Percentiles rank a stretch among this genome's conserved stretches.
Conservation (phyloP, 2,888 invertebrate genomes). For the Tipula lateralis region DNA sequence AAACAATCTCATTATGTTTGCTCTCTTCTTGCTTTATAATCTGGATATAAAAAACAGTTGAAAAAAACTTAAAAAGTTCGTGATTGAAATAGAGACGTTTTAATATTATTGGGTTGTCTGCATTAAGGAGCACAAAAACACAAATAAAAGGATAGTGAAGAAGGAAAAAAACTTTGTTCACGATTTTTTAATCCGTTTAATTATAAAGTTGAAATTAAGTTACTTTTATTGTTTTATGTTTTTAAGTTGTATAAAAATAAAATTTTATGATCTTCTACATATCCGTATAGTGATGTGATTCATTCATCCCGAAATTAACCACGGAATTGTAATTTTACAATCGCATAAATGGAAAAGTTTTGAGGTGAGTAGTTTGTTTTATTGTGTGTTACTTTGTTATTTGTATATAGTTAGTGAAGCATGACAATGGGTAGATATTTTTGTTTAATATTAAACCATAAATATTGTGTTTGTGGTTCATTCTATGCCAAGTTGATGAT, state of each 20-base stretch:
- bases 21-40: background rate
- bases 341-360: background rate
- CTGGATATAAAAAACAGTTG: background rate
- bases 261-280: background rate
- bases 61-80: background rate
- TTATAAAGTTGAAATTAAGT: slow-evolving; percentile 19
- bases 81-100: slow-evolving; percentile 11
- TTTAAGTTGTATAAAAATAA: background rate
- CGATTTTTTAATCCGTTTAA: slow-evolving; percentile 14
- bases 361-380: background rate
- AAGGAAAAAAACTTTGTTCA: background rate
- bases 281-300: background rate
- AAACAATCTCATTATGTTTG: background rate
- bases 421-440: no score
- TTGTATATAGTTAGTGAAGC: no score
- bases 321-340: background rate
- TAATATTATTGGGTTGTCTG: slow-evolving; percentile 11
- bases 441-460: no score
- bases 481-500: no score
- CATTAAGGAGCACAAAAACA: background rate
- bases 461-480: no score
- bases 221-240: background rate
- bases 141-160: background rate
- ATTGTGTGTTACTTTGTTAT: background rate
- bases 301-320: background rate